Evolutionary conservation across 2,113 vertebrate genomes (phyloP), one percentile per base, ranked within the genome.

Genomic region (Poeciliopsis turrubarensis): DNA sequence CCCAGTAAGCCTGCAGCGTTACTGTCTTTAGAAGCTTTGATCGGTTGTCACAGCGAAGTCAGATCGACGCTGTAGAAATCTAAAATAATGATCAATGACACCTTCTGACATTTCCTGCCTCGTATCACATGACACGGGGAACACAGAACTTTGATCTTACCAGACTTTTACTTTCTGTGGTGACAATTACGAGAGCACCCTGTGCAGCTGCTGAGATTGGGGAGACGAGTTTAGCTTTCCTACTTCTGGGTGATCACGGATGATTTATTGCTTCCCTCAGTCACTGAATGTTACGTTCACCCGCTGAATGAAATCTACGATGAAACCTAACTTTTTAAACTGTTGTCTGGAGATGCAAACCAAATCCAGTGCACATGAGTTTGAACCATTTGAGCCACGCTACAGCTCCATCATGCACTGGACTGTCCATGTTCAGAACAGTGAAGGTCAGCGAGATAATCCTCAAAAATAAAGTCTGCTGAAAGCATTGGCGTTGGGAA

Each of bases 101-200:
- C 22, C 22, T 57, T n/a, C 8, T n/a, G 17, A 57, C 51, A 37
- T 71, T 79, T 81, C 57, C 72, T 83, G 54, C 60, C 0, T 0
- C 51, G 4, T 30, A 10, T 82, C 80, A 80, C 78, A 65, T 87
- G 77, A 68, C 65, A 54, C 26, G 6, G 68, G 41, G 11, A 79
- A 72, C 1, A 54, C 68, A 77, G 73, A 86, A 78, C 69, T 72
- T 66, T 86, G 63, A 75, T 78, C 51, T 72, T 61, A 19, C 68
- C 61, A 83, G 30, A 32, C 60, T 89, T 89, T 83, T 54, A 61
- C 80, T 83, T 87, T 80, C 78, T 83, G 82, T 69, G 60, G 68
- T 81, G 0, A 72, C 39, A 44, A 51, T 70, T 39, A 9, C 34
- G 17, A 27, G 5, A 5, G 25, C 51, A 77, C 27, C 62, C 0